Percentiles rank a stretch among this genome's conserved stretches.
phyloP scores from a whole-genome alignment of 1,140 invertebrate genomes.

The Anastrepha ludens region DNA sequence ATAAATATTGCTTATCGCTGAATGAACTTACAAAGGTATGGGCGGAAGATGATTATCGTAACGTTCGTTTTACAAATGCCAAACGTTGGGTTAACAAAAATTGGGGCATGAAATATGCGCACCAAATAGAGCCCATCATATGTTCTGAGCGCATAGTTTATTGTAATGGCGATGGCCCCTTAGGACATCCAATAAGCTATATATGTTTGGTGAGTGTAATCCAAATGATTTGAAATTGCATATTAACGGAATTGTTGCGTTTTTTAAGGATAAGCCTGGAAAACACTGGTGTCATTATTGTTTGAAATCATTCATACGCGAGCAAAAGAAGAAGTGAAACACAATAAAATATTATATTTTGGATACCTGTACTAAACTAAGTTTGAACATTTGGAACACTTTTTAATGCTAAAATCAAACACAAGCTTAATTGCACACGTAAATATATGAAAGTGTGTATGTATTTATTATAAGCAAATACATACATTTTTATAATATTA shows the following conservation, averaged over 20 bases:
- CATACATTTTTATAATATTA: background rate
- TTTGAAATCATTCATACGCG: conserved; percentile 17
- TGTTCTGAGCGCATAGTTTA: conserved; percentile 86
- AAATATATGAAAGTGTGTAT: conserved; percentile 9
- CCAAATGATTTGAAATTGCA: background rate
- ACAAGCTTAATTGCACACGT: conserved; percentile 34
- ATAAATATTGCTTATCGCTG: background rate
- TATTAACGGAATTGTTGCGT: background rate
- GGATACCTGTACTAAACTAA: too few species aligned
- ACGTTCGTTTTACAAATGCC: conserved; percentile 86
- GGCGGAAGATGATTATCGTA: conserved; percentile 89
- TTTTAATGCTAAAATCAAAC: background rate
- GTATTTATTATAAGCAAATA: background rate
- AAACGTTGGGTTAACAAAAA: conserved; percentile 92
- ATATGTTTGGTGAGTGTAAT: conserved; percentile 91
- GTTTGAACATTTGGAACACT: too few species aligned
- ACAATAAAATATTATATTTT: too few species aligned
- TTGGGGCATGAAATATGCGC: conserved; percentile 94
- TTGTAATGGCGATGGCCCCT: conserved; percentile 94
- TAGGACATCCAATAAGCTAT: conserved; percentile 97
- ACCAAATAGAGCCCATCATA: conserved; percentile 86
- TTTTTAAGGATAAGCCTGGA: background rate
- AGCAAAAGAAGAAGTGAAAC: background rate
- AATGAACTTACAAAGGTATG: conserved; percentile 78
- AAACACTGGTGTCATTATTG: conserved; percentile 36